These are phyloP conservation scores for Cottus gobio DNA, from an alignment of 2,113 vertebrate genomes.

Conservation along the genomic window DNA sequence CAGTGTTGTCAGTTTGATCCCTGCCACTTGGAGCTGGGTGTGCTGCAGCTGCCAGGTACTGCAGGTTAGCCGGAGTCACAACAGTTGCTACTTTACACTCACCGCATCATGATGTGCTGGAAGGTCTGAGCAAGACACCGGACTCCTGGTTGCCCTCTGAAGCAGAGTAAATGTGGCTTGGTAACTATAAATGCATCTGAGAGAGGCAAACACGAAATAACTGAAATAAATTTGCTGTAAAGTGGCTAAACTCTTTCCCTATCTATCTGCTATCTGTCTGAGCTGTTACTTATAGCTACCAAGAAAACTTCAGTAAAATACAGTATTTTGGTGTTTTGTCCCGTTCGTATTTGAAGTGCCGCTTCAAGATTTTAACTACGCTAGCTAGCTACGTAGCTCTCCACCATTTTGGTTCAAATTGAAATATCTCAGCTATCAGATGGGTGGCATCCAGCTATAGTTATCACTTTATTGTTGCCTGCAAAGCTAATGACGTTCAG, in stretches of 20 bases:
- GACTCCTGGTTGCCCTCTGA: constrained; percentile 10
- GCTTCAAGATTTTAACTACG: neutral
- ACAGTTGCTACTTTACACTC: constrained; percentile 10
- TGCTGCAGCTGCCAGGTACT: constrained; percentile 40
- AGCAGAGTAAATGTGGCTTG: constrained; percentile 21
- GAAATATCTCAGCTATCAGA: neutral
- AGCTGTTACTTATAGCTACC: constrained; percentile 38
- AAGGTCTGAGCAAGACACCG: constrained; percentile 48
- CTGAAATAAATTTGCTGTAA: constrained; percentile 4
- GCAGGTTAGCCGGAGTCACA: constrained; percentile 50
- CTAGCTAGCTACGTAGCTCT: no score
- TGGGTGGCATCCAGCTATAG: neutral
- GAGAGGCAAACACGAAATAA: constrained; percentile 10
- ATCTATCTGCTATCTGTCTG: neutral
- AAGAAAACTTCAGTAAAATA: neutral
- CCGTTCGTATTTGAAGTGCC: no score
- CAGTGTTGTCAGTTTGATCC: constrained; percentile 51
- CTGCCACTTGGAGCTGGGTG: constrained; percentile 24
- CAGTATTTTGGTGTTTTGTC: neutral
- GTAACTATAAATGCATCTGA: constrained; percentile 26
- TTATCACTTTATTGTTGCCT: neutral
- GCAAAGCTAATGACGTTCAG: neutral
- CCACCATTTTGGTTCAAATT: neutral
- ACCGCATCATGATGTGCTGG: neutral
- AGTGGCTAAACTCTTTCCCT: neutral